Evolutionary conservation across 23 tunicate species (phyloP).

Genomic region (Ciona savignyi): DNA sequence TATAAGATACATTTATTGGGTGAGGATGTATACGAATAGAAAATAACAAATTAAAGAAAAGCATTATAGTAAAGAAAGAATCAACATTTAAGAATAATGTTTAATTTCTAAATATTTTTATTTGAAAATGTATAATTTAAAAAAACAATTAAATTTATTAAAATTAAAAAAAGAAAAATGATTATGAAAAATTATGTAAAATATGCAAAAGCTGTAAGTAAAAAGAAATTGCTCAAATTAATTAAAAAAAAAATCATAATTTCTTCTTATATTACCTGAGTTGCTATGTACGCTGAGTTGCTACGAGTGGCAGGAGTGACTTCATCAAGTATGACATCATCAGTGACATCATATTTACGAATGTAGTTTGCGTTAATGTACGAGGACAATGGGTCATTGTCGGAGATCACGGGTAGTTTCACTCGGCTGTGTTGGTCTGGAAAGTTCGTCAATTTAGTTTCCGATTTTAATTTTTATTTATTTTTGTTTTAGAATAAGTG

Average conservation of each 20-base stretch:
- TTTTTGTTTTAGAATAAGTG: too few species aligned
- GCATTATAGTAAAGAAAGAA: not conserved
- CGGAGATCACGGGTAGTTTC: conserved; percentile 19
- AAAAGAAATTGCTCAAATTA: too few species aligned
- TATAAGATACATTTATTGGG: too few species aligned
- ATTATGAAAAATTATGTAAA: too few species aligned
- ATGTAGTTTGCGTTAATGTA: conserved; percentile 92
- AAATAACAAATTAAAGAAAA: not conserved
- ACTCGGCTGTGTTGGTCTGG: conserved; percentile 92
- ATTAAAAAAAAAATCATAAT: too few species aligned
- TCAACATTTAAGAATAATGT: not conserved
- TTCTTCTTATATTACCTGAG: conserved; percentile 69
- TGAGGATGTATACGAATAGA: not conserved
- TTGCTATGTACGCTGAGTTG: conserved; percentile 74
- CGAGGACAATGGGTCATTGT: conserved; percentile 48
- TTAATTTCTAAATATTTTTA: not conserved
- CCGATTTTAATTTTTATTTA: too few species aligned
- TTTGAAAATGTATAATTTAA: too few species aligned
- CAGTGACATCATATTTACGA: conserved; percentile 30
- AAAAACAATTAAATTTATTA: too few species aligned
- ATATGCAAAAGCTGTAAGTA: too few species aligned
- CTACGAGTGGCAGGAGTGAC: conserved; percentile 29
- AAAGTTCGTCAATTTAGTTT: too few species aligned
- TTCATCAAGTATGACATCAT: not conserved
- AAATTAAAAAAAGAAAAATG: too few species aligned